Evolutionary conservation across 2,797 vertebrate genomes (phyloP), one percentile per base, ranked within the genome.

Genomic region (Rhabdomys pumilio): DNA sequence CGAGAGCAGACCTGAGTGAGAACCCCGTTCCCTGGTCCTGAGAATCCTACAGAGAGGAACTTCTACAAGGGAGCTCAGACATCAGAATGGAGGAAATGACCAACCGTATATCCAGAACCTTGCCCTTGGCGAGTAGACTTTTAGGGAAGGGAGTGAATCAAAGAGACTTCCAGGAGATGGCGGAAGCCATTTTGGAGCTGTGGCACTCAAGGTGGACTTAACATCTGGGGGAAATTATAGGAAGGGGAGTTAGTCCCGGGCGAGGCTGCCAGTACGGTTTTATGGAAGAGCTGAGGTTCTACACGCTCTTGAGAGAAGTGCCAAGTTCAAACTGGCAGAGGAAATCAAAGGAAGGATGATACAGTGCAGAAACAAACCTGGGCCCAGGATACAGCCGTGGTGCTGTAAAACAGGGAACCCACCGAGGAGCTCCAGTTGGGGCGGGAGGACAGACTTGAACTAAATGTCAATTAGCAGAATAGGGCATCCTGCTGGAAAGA

Each of bases 281-380:
- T 83, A 95, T 80, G 96, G 97, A 96, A 94, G 86, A 97, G 75
- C 59, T 96, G 95, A 95, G 75, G 89, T 93, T 92, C 89, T 80
- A 89, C 69, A 72, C 67, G 82, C 8, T 57, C 79, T 89, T 95
- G 50, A 86, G 69, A 97, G 92, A 92, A 93, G 41, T n/a, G 53
- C 14, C 94, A 89, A 91, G 81, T 77, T 93, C 81, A 94, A 55
- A 69, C 19, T 94, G 91, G 92, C 88, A 96, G 93, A 94, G 41
- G 89, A 92, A 73, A 91, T n/a, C 11, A 15, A 67, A 76, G 81
- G 94, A 90, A 72, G n/a, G 44, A 89, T 65, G 15, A 69, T 11
- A 8, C 7, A 3, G n/a, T 41, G 59, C 24, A 17, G 61, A 89
- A 81, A 65, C 65, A 59, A 88, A n/a, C 59, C 13, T 14, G 10